Base-by-base conservation (phyloP, 1,140 invertebrate genomes). In the Steinernema feltiae region DNA sequence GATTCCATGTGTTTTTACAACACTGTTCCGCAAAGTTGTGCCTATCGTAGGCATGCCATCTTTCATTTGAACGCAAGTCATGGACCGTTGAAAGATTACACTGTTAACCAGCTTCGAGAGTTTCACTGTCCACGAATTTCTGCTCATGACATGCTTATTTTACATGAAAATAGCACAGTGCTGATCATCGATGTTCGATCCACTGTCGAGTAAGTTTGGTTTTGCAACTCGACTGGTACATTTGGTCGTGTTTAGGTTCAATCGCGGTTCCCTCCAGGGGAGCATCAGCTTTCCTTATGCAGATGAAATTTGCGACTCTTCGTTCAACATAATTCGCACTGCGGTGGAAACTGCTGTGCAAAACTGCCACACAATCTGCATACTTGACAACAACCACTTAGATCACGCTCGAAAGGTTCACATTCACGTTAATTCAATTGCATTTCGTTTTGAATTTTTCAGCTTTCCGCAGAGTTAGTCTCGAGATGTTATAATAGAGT, bases 101-200 rank as follows among this genome's bases (percentile, higher is more conserved):
- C 30, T 3, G 30, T 71, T 12, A 29, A 32, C 17, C 17, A 32
- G n/a, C 30, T 71, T 30, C 76, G 63, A 24, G 76, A 79, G 27
- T 78, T 74, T 30, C 29, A 48, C 30, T 71, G 48, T 63, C 76
- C 76, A 0, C 31, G 32, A 17, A 46, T 78, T 32, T 78, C 30
- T 15, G 7, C 30, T 18, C 27, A 32, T n/a, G 76, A 78, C 77
- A 48, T 78, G 77, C 21, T 32, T 1, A 32, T 15, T 7, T 31
- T 78, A 17, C 30, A 80, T 18, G 30, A 79, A 30, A 71, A 15
- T 12, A 69, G 72, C n/a, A 31, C 30, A 24, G 76, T 78, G 15
- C 48, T 78, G 2, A 79, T 78, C 24, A 78, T 78, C 24, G 76
- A 78, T 53, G 18, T 78, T 21, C 48, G 76, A 30, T 32, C 77